These are phyloP conservation scores for Lacanobia wlatinum DNA, from an alignment of 2,888 invertebrate species.

Conservation along the genomic window DNA sequence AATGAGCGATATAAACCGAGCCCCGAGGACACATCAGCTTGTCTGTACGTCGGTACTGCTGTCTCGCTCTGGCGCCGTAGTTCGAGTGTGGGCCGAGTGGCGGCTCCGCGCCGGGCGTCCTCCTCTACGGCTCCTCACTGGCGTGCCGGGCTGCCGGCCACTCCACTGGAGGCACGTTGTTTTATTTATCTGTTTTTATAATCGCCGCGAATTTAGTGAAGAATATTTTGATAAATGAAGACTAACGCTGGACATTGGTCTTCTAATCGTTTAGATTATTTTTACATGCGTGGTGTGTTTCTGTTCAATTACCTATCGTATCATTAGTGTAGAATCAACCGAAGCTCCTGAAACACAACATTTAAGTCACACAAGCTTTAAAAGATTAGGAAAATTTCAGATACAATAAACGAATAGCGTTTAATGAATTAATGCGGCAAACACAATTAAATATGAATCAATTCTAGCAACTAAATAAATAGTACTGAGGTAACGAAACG, in stretches of 20 bases:
- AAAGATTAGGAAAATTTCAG: not conserved
- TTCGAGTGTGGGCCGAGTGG: constrained; percentile 43
- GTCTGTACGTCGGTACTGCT: constrained; percentile 68
- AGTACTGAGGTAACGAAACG: not conserved
- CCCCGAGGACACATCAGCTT: constrained; percentile 65
- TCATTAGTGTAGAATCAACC: not conserved
- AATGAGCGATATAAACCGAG: constrained; percentile 70
- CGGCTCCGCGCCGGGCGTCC: constrained; percentile 38
- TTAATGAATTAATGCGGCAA: not conserved
- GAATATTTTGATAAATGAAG: constrained; percentile 19
- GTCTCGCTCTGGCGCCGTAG: constrained; percentile 72
- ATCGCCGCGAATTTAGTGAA: constrained; percentile 19
- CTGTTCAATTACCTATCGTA: not conserved
- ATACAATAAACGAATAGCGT: not conserved
- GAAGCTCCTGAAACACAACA: constrained; percentile 24
- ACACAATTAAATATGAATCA: not conserved
- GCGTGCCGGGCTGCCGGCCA: constrained; percentile 32
- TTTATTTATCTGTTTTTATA: constrained; percentile 34
- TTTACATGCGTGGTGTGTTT: not conserved
- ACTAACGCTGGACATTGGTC: constrained; percentile 2
- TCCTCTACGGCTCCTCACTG: constrained; percentile 38
- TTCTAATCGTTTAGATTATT: not conserved
- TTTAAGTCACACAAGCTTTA: constrained; percentile 8
- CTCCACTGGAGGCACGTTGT: constrained; percentile 35
- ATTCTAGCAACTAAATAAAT: not conserved